Evolutionary conservation across 2,797 vertebrate species (phyloP).

Genomic region (Xiphorhynchus erythropygius): DNA sequence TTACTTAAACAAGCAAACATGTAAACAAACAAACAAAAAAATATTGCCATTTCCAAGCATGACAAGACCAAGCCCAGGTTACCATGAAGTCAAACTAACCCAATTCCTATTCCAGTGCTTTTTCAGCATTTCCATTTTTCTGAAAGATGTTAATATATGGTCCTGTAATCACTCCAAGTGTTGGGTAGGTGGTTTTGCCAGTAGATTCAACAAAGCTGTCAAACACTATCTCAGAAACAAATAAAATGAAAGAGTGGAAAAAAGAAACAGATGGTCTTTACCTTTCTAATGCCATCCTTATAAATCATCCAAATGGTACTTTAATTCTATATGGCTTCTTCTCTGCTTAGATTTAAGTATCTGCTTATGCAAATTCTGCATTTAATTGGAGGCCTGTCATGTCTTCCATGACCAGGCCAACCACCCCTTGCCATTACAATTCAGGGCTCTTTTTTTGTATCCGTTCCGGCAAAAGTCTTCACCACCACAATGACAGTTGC

Average conservation of each 20-base stretch:
- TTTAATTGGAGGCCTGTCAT: background rate
- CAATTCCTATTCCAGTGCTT: background rate
- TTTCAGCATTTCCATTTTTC: background rate
- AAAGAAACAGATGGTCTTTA: background rate
- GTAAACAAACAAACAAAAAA: background rate
- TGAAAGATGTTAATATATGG: background rate
- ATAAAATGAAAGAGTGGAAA: background rate
- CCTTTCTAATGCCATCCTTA: background rate
- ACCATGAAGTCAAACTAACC: background rate
- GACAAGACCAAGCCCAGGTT: background rate
- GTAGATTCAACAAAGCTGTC: background rate
- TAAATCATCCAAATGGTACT: background rate
- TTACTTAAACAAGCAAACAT: background rate
- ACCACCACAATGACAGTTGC: background rate
- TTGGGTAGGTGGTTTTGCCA: background rate
- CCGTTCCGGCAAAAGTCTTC: background rate
- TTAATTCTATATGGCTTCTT: background rate
- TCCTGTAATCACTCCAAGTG: background rate
- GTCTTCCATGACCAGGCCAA: background rate
- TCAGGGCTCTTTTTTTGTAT: background rate
- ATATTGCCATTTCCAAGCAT: background rate
- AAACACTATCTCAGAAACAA: background rate
- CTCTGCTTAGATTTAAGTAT: background rate
- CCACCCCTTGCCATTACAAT: background rate
- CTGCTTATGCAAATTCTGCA: background rate